Conservation (phyloP, 2,888 invertebrate species). For the Danaus chrysippus region DNA sequence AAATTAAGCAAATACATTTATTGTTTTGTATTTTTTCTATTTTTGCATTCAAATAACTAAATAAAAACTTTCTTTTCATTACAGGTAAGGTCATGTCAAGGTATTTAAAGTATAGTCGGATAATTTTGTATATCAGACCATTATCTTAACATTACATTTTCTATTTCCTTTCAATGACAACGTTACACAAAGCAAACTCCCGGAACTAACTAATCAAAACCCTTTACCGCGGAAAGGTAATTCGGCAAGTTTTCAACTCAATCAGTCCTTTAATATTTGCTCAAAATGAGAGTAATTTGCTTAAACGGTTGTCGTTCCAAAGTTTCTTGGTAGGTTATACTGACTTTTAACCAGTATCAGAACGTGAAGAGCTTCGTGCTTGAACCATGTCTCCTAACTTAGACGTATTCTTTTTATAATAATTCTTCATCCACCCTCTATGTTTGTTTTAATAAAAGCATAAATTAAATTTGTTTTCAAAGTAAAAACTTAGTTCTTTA, state of each 20-base stretch:
- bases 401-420: neutral
- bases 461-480: too few relatives aligned
- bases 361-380: neutral
- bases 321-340: conserved; percentile 25
- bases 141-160: conserved; percentile 7
- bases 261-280: conserved; percentile 59
- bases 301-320: conserved; percentile 48
- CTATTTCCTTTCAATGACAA: conserved; percentile 28
- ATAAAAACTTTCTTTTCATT: too few relatives aligned
- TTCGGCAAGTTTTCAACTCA: conserved; percentile 57
- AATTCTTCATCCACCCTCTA: too few relatives aligned
- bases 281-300: conserved; percentile 59
- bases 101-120: too few relatives aligned
- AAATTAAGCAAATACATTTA: too few relatives aligned
- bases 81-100: too few relatives aligned
- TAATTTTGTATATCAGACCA: neutral
- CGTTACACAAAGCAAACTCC: conserved; percentile 26
- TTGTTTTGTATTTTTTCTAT: too few relatives aligned
- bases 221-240: conserved; percentile 29
- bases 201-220: conserved; percentile 35
- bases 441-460: too few relatives aligned
- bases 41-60: too few relatives aligned
- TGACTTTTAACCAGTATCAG: neutral
- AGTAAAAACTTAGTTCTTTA: too few relatives aligned
- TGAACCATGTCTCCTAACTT: neutral